Percentiles rank a stretch among this genome's conserved stretches.
Evolutionary conservation across 2,888 invertebrate species (phyloP).

Genomic region (Malacosoma neustria): DNA sequence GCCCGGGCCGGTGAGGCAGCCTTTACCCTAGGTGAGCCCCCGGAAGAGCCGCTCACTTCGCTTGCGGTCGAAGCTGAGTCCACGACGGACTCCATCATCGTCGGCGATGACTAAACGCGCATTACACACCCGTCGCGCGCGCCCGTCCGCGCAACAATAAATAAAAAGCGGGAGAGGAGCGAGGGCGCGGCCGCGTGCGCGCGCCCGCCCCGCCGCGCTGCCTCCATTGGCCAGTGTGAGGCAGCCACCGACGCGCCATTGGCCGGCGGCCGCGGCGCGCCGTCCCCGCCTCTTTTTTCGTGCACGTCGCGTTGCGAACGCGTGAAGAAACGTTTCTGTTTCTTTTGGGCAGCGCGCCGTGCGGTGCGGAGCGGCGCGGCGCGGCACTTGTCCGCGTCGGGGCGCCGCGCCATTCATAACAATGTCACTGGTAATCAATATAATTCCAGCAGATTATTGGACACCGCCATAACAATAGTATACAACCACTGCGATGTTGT

Average conservation of each 20-base stretch:
- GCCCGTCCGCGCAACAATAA: constrained; percentile 82
- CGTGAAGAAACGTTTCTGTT: constrained; percentile 76
- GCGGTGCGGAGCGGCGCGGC: constrained; percentile 23
- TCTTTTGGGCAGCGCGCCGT: constrained; percentile 74
- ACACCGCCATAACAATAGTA: neutral
- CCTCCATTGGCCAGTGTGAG: constrained; percentile 69
- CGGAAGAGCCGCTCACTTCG: constrained; percentile 69
- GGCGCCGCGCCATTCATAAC: constrained; percentile 73
- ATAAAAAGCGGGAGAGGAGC: constrained; percentile 77
- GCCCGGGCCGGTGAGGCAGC: constrained; percentile 61
- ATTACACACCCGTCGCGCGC: constrained; percentile 79
- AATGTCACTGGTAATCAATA: constrained; percentile 80
- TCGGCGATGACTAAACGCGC: constrained; percentile 53
- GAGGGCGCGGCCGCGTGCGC: constrained; percentile 73
- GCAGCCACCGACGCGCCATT: constrained; percentile 62
- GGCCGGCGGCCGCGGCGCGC: constrained; percentile 34
- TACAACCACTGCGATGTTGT: no score
- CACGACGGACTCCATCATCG: constrained; percentile 74
- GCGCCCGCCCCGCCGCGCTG: constrained; percentile 54
- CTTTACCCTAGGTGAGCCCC: constrained; percentile 70
- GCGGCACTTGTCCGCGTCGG: constrained; percentile 29
- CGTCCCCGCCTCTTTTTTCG: constrained; percentile 71
- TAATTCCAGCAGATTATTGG: constrained; percentile 44
- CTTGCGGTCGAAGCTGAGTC: constrained; percentile 75
- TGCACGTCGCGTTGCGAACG: constrained; percentile 57